Conservation (phyloP, 2,888 invertebrate species). For the Pandemis heparana region DNA sequence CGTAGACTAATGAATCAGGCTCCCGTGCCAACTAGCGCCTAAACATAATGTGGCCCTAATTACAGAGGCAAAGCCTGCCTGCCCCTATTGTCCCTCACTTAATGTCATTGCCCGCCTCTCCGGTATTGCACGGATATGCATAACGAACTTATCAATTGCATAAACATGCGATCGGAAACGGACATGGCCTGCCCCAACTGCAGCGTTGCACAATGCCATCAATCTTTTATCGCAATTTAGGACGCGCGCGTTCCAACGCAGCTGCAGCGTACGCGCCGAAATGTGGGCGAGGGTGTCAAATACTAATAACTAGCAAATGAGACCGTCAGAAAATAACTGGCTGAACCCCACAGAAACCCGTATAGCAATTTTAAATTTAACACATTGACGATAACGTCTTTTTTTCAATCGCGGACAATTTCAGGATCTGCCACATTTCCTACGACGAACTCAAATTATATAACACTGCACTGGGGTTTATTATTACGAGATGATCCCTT, state of each 20-base stretch:
- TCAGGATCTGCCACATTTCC: not conserved
- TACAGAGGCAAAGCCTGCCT: not conserved
- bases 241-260: slow-evolving; percentile 69
- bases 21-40: not conserved
- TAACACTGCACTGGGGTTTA: slow-evolving; percentile 37
- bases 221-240: slow-evolving; percentile 74
- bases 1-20: not conserved
- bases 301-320: slow-evolving; percentile 56
- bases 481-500: slow-evolving; percentile 10
- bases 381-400: not conserved
- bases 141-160: slow-evolving; percentile 63
- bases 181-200: slow-evolving; percentile 78
- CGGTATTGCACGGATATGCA: slow-evolving; percentile 20
- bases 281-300: slow-evolving; percentile 61
- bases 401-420: not conserved
- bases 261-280: slow-evolving; percentile 61
- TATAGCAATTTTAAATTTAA: not conserved
- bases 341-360: slow-evolving; percentile 6
- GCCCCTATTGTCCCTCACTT: not conserved
- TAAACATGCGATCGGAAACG: slow-evolving; percentile 75
- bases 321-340: slow-evolving; percentile 1
- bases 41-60: not conserved
- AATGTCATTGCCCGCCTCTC: slow-evolving; percentile 17
- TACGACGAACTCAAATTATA: slow-evolving; percentile 6
- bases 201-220: slow-evolving; percentile 72